phyloP scores from a whole-genome alignment of 2,888 invertebrate genomes.

The Rhagonycha fulva region DNA sequence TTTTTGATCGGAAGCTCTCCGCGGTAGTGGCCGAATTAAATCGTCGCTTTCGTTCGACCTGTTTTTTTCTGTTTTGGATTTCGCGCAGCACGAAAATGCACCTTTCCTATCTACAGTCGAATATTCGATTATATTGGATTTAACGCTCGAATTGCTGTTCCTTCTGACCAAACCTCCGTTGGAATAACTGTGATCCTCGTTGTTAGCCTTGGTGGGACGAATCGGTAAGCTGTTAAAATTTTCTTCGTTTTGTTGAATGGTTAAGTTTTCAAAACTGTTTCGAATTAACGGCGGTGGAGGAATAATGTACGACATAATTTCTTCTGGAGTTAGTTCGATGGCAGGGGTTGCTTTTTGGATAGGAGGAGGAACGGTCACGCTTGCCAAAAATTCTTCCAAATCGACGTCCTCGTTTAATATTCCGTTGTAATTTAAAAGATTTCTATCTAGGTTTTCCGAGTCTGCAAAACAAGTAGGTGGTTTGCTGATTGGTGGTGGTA shows the following conservation, averaged over 20 bases:
- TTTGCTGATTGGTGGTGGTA: constrained; percentile 71
- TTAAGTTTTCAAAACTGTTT: constrained; percentile 38
- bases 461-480: constrained; percentile 81
- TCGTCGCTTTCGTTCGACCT: constrained; percentile 46
- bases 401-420: constrained; percentile 61
- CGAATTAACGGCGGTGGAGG: constrained; percentile 70
- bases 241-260: constrained; percentile 24
- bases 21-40: constrained; percentile 65
- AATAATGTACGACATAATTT: constrained; percentile 84
- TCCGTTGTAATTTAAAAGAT: constrained; percentile 33
- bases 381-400: constrained; percentile 82
- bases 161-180: constrained; percentile 33
- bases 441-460: constrained; percentile 49
- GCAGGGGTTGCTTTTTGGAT: constrained; percentile 74
- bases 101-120: constrained; percentile 73
- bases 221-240: constrained; percentile 18
- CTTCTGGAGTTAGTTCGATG: constrained; percentile 78
- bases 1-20: constrained; percentile 61
- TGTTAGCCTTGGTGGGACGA: background rate
- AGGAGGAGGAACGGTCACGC: constrained; percentile 81
- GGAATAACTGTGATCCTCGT: constrained; percentile 6
- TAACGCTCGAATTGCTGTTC: constrained; percentile 62
- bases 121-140: constrained; percentile 67
- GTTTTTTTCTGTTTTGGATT: constrained; percentile 60
- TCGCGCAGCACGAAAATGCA: constrained; percentile 73